Evolutionary conservation across 2,113 vertebrate species (phyloP).

Genomic region (Lepisosteus oculatus): DNA sequence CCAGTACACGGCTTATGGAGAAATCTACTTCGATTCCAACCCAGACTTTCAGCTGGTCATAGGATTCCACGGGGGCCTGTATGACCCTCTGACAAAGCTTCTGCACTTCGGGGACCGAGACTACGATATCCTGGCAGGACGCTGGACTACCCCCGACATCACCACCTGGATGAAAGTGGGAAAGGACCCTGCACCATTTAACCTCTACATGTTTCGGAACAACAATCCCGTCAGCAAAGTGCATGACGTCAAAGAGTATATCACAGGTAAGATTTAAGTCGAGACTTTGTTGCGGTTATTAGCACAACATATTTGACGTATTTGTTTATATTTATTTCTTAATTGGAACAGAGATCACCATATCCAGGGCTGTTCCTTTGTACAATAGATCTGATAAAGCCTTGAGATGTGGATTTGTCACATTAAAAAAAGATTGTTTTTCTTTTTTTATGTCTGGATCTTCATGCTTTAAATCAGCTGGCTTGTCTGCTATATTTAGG

Average conservation of each 20-base stretch:
- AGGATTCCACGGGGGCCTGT: conserved; percentile 94
- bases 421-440: too few relatives aligned
- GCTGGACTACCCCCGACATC: conserved; percentile 93
- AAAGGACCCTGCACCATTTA: conserved; percentile 89
- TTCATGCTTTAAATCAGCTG: too few relatives aligned
- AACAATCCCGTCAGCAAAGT: conserved; percentile 97
- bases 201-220: conserved; percentile 96
- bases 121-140: conserved; percentile 92
- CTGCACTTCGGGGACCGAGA: conserved; percentile 94
- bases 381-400: too few relatives aligned
- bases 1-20: conserved; percentile 93
- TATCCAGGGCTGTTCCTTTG: too few relatives aligned
- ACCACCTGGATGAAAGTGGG: conserved; percentile 84
- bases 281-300: too few relatives aligned
- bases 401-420: too few relatives aligned
- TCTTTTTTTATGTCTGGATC: too few relatives aligned
- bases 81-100: conserved; percentile 90
- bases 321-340: too few relatives aligned
- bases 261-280: conserved; percentile 75
- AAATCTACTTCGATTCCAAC: conserved; percentile 96
- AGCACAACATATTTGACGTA: too few relatives aligned
- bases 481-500: too few relatives aligned
- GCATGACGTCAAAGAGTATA: conserved; percentile 89
- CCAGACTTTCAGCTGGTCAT: conserved; percentile 93
- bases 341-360: too few relatives aligned